Base-by-base conservation (phyloP, 2,888 invertebrate species). In the Ornithoptera alexandrae region DNA sequence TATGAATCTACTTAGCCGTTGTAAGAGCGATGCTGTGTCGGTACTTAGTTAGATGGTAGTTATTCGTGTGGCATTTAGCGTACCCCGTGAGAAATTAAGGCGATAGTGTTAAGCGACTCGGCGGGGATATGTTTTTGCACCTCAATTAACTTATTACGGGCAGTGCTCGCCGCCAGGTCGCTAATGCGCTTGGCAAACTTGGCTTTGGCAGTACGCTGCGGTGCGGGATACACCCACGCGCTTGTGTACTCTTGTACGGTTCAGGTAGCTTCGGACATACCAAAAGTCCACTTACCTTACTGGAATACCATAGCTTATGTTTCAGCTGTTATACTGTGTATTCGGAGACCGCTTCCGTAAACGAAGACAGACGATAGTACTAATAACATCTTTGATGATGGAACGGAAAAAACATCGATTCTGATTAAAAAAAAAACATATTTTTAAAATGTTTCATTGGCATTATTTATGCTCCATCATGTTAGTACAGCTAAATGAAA, bases 91-190 rank as follows among this genome's bases (percentile, higher is more conserved):
- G 75, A 76, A 82, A 85, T 87, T 84, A 85, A 81, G 77, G 73
- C 73, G 73, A 68, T 71, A 74, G 81, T 82, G 88, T 80, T 87
- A 88, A 85, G 81, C 78, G 77, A 76, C 78, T 80, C 78, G 78
- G 78, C 68, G 71, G 73, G 73, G 75, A 75, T 79, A 76, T 79
- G 82, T 90, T 92, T 92, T 91, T 89, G 90, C 92, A 90, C 91
- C 81, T 90, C 90, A 90, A 92, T 92, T 87, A 91, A 88, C 88
- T 85, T 84, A 88, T 92, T 92, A 92, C 82, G 84, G 80, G 78
- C 76, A 76, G 80, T 77, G 80, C 77, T 84, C 76, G 74, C 76
- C 74, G 78, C 73, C 67, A 72, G 65, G 66, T 76, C 74, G 88
- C 77, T 89, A 89, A 89, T 85, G 72, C 77, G 63, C 67, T 61